phyloP scores from a whole-genome alignment of 2,113 vertebrate species.

The Smithornis capensis region DNA sequence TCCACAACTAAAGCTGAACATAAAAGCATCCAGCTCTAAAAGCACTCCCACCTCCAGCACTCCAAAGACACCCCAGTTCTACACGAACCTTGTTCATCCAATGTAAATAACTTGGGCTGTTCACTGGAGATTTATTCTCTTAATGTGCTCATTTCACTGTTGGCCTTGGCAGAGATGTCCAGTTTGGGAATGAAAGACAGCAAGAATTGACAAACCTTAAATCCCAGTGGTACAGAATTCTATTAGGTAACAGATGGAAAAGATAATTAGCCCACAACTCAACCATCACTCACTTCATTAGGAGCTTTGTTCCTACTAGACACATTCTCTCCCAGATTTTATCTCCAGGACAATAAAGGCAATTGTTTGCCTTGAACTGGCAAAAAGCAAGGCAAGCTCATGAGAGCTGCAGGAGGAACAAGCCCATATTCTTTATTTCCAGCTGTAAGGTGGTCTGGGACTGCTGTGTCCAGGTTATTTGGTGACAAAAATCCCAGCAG shows the following conservation, averaged over 20 bases:
- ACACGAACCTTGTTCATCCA: conserved; percentile 10
- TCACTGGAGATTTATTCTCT: conserved; percentile 38
- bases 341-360: not conserved
- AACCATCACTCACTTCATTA: conserved; percentile 19
- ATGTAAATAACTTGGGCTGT: conserved; percentile 7
- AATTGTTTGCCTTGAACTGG: not conserved
- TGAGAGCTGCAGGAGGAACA: not conserved
- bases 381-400: not conserved
- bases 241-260: conserved; percentile 22
- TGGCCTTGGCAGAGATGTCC: conserved; percentile 26
- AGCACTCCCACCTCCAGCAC: conserved; percentile 10
- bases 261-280: conserved; percentile 33
- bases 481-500: not conserved
- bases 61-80: not conserved
- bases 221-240: not conserved
- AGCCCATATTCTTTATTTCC: not conserved
- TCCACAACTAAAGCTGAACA: conserved; percentile 37
- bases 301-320: not conserved
- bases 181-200: not conserved
- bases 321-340: not conserved
- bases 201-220: conserved; percentile 24
- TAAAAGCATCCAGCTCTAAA: not conserved
- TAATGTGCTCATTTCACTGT: not conserved
- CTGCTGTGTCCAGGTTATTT: not conserved
- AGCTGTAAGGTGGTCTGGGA: not conserved